These are phyloP conservation scores for Holothuria leucospilota DNA, from an alignment of 53 echinoderm and acorn worm genomes.

Conservation along the genomic window DNA sequence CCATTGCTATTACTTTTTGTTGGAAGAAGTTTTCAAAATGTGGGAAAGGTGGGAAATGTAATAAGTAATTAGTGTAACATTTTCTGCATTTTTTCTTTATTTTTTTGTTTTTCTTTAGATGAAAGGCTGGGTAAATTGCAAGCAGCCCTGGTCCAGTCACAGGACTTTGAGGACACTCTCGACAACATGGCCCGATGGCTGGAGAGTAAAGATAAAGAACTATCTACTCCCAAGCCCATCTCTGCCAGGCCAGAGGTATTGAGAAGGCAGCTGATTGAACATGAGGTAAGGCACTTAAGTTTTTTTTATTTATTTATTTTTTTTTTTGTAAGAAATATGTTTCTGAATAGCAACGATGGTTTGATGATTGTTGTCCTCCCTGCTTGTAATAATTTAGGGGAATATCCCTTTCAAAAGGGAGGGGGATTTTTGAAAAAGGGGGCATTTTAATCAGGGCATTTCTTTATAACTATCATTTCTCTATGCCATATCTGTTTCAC, in stretches of 20 bases:
- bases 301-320: too few relatives aligned
- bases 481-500: too few relatives aligned
- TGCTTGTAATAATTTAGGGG: too few relatives aligned
- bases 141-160: slow-evolving; percentile 90
- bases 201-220: slow-evolving; percentile 84
- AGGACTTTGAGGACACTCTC: slow-evolving; percentile 97
- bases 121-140: slow-evolving; percentile 98
- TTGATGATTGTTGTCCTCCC: too few relatives aligned
- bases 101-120: slow-evolving; percentile 70
- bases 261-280: slow-evolving; percentile 84
- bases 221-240: slow-evolving; percentile 83
- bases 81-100: neutral
- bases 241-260: slow-evolving; percentile 97
- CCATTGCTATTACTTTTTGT: too few relatives aligned
- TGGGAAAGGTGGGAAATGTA: neutral
- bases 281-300: slow-evolving; percentile 79
- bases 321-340: too few relatives aligned
- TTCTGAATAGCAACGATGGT: too few relatives aligned
- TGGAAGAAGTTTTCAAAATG: neutral
- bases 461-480: too few relatives aligned
- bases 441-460: too few relatives aligned
- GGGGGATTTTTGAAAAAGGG: too few relatives aligned
- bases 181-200: slow-evolving; percentile 89
- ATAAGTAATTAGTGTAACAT: neutral
- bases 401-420: too few relatives aligned